Evolutionary conservation across 2,113 vertebrate genomes (phyloP), one percentile per base, ranked within the genome.

Genomic region (Butorides virescens): DNA sequence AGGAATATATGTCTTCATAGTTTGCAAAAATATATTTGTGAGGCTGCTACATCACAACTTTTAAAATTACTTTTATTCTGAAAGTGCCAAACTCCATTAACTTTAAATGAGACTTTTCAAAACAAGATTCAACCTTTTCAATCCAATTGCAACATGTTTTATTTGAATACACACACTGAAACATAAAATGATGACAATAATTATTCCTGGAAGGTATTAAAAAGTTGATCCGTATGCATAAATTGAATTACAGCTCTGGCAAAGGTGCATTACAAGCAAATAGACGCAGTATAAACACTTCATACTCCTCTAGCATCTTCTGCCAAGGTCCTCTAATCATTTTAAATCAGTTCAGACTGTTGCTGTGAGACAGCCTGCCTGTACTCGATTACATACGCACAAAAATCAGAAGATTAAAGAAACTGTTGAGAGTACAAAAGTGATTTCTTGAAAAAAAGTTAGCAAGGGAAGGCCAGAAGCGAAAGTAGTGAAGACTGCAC

Each of bases 151-250:
- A 88, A 86, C 77, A 56, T 14, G 25, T 74, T 94, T 94, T 91
- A 68, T 82, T 91, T 91, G 81, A 95, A 73, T 53, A 32, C 23
- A 32, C 49, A 72, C 18, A 59, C 62, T 49, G 39, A 95, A 96
- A 85, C 53, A 36, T 61, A 82, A 85, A 96, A 94, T 82, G 23
- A 82, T 95, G 73, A 70, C 90, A 91, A 78, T 78, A 94, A 90
- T 96, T 68, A 76, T 96, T 96, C 93, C 90, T 94, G 92, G 92
- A 96, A 96, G 70, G 89, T 96, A 96, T 85, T 85, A 91, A 82
- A 82, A 92, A 87, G 90, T 87, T 95, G 61, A 91, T 95, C 73
- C 5, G 2, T 68, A 49, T 29, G 53, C 56, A 91, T 82, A 92
- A 95, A 91, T 91, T 94, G 74, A 94, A 87, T 95, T 95, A 92